Base-by-base conservation (phyloP, 1,140 invertebrate species). In the Dreissena polymorpha region DNA sequence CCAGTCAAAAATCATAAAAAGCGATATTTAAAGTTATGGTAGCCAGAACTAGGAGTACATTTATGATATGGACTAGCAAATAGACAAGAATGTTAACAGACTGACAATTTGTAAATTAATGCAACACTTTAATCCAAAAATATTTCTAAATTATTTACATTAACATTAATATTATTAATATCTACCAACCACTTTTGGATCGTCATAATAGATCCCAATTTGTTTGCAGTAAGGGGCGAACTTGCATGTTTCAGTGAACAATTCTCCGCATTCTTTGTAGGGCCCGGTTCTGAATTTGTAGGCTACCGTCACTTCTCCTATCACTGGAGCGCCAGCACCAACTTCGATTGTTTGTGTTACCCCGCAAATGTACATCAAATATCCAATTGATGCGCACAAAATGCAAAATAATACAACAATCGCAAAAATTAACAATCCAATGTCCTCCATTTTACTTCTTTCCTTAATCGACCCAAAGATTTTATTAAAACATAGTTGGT, bases 121-220 rank as follows among this genome's bases (percentile, higher is more conserved):
- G 8, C 2, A 39, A 39, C 39, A 39, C 39, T 5, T 39, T 39
- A 39, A 2, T 39, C 39, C 39, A 39, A 39, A 5, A 39, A 39
- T 39, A 39, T 39, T 2, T 39, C 3, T 39, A 5, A 5, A 39
- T 39, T 39, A 39, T 39, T 39, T 39, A 2, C 39, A 39, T 5
- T 39, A 39, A 39, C 8, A 39, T 39, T 2, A 39, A 39, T 39
- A 8, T 39, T 39, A 5, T 39, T 39, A 39, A 39, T 39, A 39
- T 39, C 39, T 68, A 21, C 86, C 82, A 89, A 93, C 93, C 89
- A 89, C 86, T 65, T 93, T 87, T 3, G 93, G 93, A 84, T 94
- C 91, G 81, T 94, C 93, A 86, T 94, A 94, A 86, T 93, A 93
- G 10, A 94, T 88, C 13, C 93, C 93, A 50, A 94, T 77, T 18